A percentile compares a stretch with the other conserved stretches of the same genome.
Conservation (phyloP, 30 jellyfish, hydroid and myxozoan species). For the Chrysaora quinquecirrha region DNA sequence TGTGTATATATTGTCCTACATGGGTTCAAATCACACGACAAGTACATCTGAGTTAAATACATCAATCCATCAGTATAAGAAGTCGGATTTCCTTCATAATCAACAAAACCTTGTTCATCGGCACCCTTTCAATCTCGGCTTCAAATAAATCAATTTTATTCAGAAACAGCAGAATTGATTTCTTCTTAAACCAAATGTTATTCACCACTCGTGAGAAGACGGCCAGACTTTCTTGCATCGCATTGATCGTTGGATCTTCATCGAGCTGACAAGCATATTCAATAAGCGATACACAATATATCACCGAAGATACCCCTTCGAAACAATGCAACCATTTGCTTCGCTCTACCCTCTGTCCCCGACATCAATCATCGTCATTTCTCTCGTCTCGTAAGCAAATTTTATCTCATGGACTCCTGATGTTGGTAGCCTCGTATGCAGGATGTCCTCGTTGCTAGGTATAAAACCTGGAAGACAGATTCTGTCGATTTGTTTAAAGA, state of each 20-base stretch:
- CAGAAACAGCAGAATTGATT: conserved; percentile 40
- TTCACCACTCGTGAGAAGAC: conserved; percentile 20
- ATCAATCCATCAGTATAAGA: conserved; percentile 6
- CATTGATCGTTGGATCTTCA: conserved; percentile 37
- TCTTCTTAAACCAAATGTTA: conserved; percentile 31
- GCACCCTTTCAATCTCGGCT: conserved; percentile 12
- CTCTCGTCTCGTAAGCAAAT: neutral
- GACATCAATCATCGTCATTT: conserved; percentile 17
- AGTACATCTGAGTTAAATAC: conserved; percentile 1
- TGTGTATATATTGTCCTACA: conserved; percentile 25
- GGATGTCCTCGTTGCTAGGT: conserved; percentile 23
- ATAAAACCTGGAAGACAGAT: neutral
- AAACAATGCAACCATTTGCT: conserved; percentile 38
- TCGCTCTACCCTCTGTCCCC: conserved; percentile 46
- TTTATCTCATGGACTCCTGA: conserved; percentile 6
- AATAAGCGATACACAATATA: conserved; percentile 25
- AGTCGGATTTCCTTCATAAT: conserved; percentile 16
- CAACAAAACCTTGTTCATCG: conserved; percentile 22
- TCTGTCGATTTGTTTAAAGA: conserved; percentile 13
- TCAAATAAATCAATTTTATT: conserved; percentile 52
- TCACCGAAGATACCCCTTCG: conserved; percentile 9
- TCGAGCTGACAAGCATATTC: conserved; percentile 18
- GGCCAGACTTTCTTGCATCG: conserved; percentile 31
- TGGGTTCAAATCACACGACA: neutral
- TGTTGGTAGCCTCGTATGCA: conserved; percentile 10